Percentiles rank a stretch among this genome's conserved stretches.
These are phyloP conservation scores for Genyomyrus donnyi DNA, from an alignment of 2,113 vertebrate species.

Conservation along the genomic window DNA sequence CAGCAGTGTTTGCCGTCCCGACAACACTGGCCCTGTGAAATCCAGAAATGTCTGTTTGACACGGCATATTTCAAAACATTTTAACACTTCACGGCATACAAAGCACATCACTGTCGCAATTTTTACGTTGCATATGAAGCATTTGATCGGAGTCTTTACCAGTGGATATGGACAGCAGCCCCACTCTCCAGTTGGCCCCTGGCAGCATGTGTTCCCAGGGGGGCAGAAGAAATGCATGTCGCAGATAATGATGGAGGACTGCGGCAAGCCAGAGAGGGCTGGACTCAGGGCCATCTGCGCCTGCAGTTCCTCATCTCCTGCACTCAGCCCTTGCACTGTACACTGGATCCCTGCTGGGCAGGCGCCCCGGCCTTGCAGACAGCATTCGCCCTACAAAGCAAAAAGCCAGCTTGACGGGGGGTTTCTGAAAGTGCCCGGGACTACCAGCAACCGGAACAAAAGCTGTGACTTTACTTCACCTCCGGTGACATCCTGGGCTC, in stretches of 20 bases:
- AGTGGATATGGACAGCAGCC: constrained; percentile 54
- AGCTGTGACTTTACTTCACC: background rate
- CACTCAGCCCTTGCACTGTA: constrained; percentile 29
- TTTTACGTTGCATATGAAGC: background rate
- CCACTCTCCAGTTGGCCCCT: constrained; percentile 35
- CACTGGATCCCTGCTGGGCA: constrained; percentile 46
- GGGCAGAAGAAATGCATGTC: constrained; percentile 46
- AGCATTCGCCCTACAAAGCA: constrained; percentile 45
- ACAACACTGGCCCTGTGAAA: constrained; percentile 56
- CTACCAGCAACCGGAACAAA: background rate
- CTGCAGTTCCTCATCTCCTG: background rate
- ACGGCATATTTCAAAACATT: background rate
- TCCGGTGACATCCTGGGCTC: background rate
- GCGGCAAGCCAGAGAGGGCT: background rate
- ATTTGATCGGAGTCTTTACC: constrained; percentile 38
- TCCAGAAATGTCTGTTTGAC: constrained; percentile 10
- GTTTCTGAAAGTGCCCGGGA: no score
- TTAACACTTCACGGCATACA: background rate
- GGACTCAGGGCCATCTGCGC: constrained; percentile 25
- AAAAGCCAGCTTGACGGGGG: background rate
- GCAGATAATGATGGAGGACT: constrained; percentile 43
- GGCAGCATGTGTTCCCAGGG: constrained; percentile 47
- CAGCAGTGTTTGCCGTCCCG: constrained; percentile 55
- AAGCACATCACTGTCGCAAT: background rate
- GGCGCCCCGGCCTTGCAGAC: constrained; percentile 48